These are phyloP conservation scores for Vandiemenella viatica DNA, from an alignment of 2,888 invertebrate species.

Conservation along the genomic window DNA sequence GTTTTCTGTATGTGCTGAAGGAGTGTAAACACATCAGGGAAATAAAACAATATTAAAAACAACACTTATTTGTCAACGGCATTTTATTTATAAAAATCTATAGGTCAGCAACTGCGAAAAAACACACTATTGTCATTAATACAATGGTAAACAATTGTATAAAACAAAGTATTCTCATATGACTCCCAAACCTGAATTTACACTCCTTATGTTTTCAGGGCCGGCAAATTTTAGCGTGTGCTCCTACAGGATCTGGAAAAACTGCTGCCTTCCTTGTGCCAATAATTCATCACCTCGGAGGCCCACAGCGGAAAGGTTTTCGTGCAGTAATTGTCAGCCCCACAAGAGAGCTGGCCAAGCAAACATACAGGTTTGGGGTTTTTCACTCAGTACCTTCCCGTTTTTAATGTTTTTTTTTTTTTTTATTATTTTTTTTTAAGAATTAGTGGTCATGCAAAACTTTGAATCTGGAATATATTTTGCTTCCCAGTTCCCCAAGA, in stretches of 20 bases:
- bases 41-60: too few relatives aligned
- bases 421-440: not conserved
- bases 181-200: not conserved
- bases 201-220: slow-evolving; percentile 31
- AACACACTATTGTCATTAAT: too few relatives aligned
- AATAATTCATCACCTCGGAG: slow-evolving; percentile 57
- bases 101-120: too few relatives aligned
- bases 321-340: slow-evolving; percentile 82
- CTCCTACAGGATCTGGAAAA: slow-evolving; percentile 96
- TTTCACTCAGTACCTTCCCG: not conserved
- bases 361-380: slow-evolving; percentile 45
- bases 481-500: too few relatives aligned
- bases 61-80: too few relatives aligned
- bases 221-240: slow-evolving; percentile 79
- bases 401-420: not conserved
- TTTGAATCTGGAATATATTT: not conserved
- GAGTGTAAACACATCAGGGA: too few relatives aligned
- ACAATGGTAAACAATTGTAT: too few relatives aligned
- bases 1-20: too few relatives aligned
- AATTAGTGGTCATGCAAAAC: not conserved
- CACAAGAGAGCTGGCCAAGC: slow-evolving; percentile 84
- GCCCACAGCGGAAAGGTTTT: slow-evolving; percentile 57
- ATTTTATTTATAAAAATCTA: too few relatives aligned
- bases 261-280: slow-evolving; percentile 90
- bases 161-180: too few relatives aligned